Conservation (phyloP, 2,888 invertebrate genomes). For the Serrognathus titanus region DNA sequence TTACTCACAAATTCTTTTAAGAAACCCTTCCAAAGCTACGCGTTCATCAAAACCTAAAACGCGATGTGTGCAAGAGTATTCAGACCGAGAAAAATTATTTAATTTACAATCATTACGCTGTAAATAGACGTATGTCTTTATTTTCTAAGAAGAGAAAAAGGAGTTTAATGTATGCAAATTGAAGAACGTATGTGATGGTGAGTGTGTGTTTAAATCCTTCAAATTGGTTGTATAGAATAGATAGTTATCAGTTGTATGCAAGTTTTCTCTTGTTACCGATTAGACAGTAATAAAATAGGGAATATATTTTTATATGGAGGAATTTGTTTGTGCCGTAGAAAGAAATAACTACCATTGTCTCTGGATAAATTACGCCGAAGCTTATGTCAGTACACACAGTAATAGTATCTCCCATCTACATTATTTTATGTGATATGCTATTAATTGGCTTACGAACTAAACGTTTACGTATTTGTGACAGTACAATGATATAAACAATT, state of each 20-base stretch:
- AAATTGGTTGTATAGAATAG: conserved; percentile 1
- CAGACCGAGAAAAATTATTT: no score
- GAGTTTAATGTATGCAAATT: no score
- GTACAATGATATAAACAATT: conserved; percentile 39
- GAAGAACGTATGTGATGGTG: no score
- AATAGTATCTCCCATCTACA: conserved; percentile 39
- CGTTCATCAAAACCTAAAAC: background rate
- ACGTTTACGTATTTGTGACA: conserved; percentile 32
- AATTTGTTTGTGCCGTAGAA: conserved; percentile 4
- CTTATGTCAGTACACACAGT: conserved; percentile 3
- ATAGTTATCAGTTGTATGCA: background rate
- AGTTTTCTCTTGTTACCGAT: background rate
- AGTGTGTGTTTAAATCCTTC: background rate
- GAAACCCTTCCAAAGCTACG: background rate
- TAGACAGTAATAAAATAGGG: background rate
- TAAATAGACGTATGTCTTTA: no score
- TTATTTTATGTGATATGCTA: conserved; percentile 41
- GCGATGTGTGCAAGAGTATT: no score
- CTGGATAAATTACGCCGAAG: conserved; percentile 9
- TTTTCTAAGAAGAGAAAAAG: no score
- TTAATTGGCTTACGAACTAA: conserved; percentile 37
- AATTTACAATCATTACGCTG: no score
- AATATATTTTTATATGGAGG: background rate
- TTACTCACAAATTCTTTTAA: conserved; percentile 2
- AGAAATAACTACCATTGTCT: conserved; percentile 6